Conservation (phyloP, 1,140 invertebrate species). For the Drosophila triauraria region DNA sequence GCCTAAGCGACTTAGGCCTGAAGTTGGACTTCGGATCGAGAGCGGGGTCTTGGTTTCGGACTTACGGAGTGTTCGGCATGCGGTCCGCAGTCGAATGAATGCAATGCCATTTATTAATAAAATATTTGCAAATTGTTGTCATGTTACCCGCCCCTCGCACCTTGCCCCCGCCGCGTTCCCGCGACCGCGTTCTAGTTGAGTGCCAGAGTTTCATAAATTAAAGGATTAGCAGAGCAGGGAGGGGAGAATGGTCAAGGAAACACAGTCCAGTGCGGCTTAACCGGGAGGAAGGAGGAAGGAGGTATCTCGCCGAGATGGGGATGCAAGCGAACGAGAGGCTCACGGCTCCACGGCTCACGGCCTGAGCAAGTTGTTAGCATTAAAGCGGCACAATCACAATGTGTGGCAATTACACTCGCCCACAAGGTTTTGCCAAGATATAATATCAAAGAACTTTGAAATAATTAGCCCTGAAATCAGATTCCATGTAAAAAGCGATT, state of each 20-base stretch:
- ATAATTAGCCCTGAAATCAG: too few species aligned
- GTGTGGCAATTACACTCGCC: constrained; percentile 77
- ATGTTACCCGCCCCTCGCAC: constrained; percentile 47
- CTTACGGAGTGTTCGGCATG: constrained; percentile 30
- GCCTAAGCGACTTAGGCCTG: constrained; percentile 23
- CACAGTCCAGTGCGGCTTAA: constrained; percentile 14
- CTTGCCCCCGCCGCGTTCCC: constrained; percentile 11
- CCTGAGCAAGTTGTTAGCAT: constrained; percentile 82
- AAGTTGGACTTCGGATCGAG: constrained; percentile 37
- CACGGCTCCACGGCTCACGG: constrained; percentile 12
- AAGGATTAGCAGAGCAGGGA: constrained; percentile 22
- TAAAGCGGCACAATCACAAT: constrained; percentile 67
- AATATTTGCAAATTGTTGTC: constrained; percentile 84
- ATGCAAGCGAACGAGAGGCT: constrained; percentile 4
- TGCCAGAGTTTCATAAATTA: constrained; percentile 56
- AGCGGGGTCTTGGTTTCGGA: constrained; percentile 13
- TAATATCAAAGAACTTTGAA: not conserved
- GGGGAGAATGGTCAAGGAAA: constrained; percentile 27
- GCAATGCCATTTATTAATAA: constrained; percentile 82
- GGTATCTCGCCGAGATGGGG: not conserved
- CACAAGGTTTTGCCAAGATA: constrained; percentile 5
- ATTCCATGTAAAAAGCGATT: not conserved
- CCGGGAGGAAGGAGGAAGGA: not conserved
- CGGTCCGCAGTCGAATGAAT: constrained; percentile 46
- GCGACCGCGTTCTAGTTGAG: constrained; percentile 57